phyloP scores from a whole-genome alignment of 2,113 vertebrate genomes.

The Chrysochloris asiatica region DNA sequence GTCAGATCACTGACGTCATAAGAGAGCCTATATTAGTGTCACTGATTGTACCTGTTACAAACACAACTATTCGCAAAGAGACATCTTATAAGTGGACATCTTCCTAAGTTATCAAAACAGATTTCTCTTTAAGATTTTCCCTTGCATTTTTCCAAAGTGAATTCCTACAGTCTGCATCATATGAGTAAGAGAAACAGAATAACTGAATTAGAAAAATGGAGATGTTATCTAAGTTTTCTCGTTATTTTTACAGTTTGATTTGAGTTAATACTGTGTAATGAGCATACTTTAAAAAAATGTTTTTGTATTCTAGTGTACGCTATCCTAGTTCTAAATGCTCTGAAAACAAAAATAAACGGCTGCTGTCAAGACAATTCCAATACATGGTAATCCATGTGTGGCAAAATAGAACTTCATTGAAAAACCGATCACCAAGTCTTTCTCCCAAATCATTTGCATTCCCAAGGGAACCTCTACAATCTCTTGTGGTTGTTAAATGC shows the following conservation, averaged over 20 bases:
- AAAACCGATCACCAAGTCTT: neutral
- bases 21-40: rapidly evolving
- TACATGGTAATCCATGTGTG: neutral
- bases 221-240: neutral
- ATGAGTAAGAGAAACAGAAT: neutral
- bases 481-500: no score
- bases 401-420: neutral
- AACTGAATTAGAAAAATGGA: neutral
- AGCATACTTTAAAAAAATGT: neutral
- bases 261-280: constrained; percentile 1
- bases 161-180: neutral
- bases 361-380: neutral
- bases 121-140: neutral
- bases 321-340: neutral
- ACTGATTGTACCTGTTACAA: neutral
- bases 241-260: neutral
- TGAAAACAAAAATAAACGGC: neutral
- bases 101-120: neutral
- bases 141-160: constrained; percentile 2
- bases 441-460: neutral
- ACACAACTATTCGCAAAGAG: neutral
- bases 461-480: neutral
- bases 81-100: neutral
- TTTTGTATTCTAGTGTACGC: neutral
- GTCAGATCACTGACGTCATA: neutral